phyloP scores from a whole-genome alignment of 2,113 vertebrate species.

The Anthoscopus minutus region DNA sequence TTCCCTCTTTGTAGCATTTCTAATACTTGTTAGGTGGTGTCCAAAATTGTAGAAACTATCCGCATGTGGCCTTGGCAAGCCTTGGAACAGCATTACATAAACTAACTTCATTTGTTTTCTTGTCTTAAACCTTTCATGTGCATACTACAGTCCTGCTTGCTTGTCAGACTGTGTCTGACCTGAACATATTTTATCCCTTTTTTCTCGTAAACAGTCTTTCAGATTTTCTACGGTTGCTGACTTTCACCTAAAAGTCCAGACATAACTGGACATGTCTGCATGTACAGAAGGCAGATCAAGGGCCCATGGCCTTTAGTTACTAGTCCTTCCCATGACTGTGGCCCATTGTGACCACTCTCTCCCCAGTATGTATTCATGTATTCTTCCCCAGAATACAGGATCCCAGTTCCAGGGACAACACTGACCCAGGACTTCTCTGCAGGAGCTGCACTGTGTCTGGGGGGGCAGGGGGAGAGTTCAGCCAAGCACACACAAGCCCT shows the following conservation, averaged over 20 bases:
- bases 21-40: background rate
- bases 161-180: background rate
- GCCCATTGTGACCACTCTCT: background rate
- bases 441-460: background rate
- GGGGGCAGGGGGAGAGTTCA: background rate
- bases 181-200: background rate
- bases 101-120: background rate
- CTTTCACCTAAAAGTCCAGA: background rate
- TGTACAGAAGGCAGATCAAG: background rate
- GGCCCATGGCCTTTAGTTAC: no score
- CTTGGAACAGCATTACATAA: background rate
- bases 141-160: background rate
- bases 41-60: background rate
- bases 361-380: no score
- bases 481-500: background rate
- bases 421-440: background rate
- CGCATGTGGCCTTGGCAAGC: background rate
- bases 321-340: background rate
- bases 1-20: background rate
- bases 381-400: fast-evolving
- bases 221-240: background rate
- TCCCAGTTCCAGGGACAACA: background rate
- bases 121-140: background rate
- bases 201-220: background rate
- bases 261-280: background rate